Evolutionary conservation across 1,140 invertebrate species (phyloP), one percentile per base, ranked within the genome.

Genomic region (Muscidifurax raptorellus): DNA sequence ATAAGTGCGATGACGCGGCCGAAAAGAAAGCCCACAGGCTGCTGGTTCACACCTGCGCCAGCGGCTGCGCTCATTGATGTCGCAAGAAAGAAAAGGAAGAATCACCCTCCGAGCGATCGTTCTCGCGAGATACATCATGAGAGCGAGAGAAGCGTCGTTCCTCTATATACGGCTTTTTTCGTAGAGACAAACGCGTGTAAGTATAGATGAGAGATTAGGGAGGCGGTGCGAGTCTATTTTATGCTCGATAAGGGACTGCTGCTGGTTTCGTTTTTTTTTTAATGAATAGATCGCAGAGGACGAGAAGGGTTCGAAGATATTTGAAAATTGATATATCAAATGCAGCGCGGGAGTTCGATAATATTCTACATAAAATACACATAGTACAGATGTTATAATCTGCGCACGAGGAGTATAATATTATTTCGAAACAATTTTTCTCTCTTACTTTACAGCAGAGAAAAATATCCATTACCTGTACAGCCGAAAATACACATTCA

Each of bases 1-100:
- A 83, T 83, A 83, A 83, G 82, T 78, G 66, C 1, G 74, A 77
- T 77, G 81, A 83, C 64, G 81, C 81, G 32, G 72, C 74, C 74
- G 52, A 76, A 81, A 52, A 71, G 67, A 52, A 40, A 15, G 52
- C 59, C 67, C 66, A 15, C n/a, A 74, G 71, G 13, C n/a, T 59
- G n/a, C 71, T 74, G 64, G 27, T 83, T 83, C 82, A 78, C 82
- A 83, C 82, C 82, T 83, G 75, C 71, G 28, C 32, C 9, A 40
- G 18, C 28, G 15, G 36, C 32, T 59, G 52, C n/a, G n/a, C 66
- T 30, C 72, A 47, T 66, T 77, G 30, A 47, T 77, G 81, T 77
- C 81, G n/a, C 25, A 6, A n/a, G 13, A 47, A 28, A 47, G 64
- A 44, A 71, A 72, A 47, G 12, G 64, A 67, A 36, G 75, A 71